phyloP scores from a whole-genome alignment of 1,140 invertebrate species.

The Aleiodes sp. region DNA sequence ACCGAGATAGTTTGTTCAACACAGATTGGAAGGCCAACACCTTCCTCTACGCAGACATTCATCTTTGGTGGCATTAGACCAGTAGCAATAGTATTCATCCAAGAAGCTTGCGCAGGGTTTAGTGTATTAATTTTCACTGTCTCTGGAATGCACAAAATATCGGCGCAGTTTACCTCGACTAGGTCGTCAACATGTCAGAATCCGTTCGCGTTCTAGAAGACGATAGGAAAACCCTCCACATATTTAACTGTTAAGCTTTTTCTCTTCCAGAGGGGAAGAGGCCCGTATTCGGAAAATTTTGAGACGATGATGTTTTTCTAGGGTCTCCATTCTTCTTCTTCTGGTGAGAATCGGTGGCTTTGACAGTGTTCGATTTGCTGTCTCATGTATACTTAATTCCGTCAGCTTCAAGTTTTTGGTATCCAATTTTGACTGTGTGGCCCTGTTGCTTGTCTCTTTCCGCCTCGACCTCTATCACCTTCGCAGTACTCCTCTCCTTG shows the following conservation, averaged over 20 bases:
- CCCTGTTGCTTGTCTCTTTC: background rate
- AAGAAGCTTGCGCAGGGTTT: background rate
- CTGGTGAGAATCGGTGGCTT: background rate
- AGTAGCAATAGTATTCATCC: background rate
- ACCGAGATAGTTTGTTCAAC: background rate
- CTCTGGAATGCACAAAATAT: background rate
- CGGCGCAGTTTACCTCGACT: background rate
- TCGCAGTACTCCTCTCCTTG: background rate
- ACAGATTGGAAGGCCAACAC: background rate
- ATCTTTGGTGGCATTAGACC: background rate
- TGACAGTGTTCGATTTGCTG: background rate
- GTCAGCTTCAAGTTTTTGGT: background rate
- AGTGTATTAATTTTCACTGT: background rate
- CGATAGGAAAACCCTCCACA: too few relatives aligned
- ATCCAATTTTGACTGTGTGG: slow-evolving; percentile 8
- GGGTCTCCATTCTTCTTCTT: too few relatives aligned
- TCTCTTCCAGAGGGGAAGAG: too few relatives aligned
- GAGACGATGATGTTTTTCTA: too few relatives aligned
- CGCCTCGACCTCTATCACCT: slow-evolving; percentile 1
- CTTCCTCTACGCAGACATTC: background rate
- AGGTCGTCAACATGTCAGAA: background rate
- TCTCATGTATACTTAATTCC: background rate
- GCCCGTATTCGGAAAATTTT: background rate
- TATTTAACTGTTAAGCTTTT: too few relatives aligned
- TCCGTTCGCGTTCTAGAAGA: background rate